Evolutionary conservation across 2,797 vertebrate species (phyloP).

Genomic region (Numenius phaeopus): DNA sequence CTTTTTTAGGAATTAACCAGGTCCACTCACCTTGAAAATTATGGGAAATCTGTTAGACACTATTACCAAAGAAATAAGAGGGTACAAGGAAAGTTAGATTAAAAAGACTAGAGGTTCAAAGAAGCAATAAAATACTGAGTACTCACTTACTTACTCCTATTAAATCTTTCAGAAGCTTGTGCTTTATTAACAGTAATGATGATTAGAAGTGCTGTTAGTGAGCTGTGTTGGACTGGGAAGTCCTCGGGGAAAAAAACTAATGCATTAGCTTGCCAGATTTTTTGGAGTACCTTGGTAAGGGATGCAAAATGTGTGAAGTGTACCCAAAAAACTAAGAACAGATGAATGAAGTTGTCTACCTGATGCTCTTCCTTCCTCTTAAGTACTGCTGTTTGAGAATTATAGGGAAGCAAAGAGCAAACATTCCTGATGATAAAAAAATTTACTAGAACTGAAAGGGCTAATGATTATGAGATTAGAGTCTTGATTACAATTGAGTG

Average conservation of each 20-base stretch:
- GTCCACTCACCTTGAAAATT: neutral
- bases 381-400: neutral
- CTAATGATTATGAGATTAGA: neutral
- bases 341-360: neutral
- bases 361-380: neutral
- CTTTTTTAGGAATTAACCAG: slow-evolving; percentile 14
- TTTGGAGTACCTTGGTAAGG: neutral
- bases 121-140: neutral
- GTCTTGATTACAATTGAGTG: neutral
- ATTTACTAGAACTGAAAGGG: neutral
- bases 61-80: neutral
- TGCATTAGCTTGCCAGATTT: neutral
- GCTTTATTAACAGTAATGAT: neutral
- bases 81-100: neutral
- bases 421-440: neutral
- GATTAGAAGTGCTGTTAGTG: neutral
- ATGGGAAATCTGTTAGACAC: neutral
- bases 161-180: neutral
- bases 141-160: neutral
- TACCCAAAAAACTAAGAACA: neutral
- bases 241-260: neutral
- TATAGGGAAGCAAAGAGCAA: neutral
- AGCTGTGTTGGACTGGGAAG: neutral
- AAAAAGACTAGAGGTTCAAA: neutral
- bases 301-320: neutral